A percentile compares a stretch with the other conserved stretches of the same genome.
Evolutionary conservation across 2,113 vertebrate species (phyloP).

Genomic region (Percina caprodes): DNA sequence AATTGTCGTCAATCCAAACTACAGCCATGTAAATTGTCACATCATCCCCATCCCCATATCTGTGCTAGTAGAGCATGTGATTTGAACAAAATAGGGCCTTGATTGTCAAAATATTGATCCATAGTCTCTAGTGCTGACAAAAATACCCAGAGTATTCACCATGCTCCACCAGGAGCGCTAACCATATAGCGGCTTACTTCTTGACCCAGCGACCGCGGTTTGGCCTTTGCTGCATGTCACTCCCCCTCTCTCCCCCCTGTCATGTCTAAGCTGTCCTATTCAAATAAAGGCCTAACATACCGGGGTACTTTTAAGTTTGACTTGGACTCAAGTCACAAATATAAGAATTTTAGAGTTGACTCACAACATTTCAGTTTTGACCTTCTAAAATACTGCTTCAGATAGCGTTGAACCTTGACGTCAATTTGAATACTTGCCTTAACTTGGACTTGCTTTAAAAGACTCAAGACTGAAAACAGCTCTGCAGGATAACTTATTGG

Average conservation of each 20-base stretch:
- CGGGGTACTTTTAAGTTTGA: background rate
- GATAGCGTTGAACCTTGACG: background rate
- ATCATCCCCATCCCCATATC: background rate
- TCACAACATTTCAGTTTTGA: background rate
- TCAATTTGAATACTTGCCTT: background rate
- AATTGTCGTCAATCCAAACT: too few relatives aligned
- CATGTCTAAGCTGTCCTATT: too few relatives aligned
- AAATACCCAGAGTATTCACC: background rate
- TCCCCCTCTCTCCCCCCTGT: too few relatives aligned
- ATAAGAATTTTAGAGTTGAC: background rate
- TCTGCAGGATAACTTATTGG: background rate
- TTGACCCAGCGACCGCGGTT: too few relatives aligned
- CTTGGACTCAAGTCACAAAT: background rate
- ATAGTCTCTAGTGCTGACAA: background rate
- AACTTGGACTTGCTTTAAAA: background rate
- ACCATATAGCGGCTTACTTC: too few relatives aligned
- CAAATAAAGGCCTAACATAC: too few relatives aligned
- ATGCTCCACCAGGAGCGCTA: too few relatives aligned
- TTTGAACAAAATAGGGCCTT: background rate
- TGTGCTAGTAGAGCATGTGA: background rate
- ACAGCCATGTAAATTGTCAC: too few relatives aligned
- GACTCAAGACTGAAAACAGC: background rate
- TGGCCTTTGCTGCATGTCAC: too few relatives aligned
- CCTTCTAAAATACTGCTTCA: background rate
- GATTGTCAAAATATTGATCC: background rate